A percentile compares a stretch with the other conserved stretches of the same genome.
phyloP scores from a whole-genome alignment of 1,140 invertebrate genomes.

The Nasonia giraulti region DNA sequence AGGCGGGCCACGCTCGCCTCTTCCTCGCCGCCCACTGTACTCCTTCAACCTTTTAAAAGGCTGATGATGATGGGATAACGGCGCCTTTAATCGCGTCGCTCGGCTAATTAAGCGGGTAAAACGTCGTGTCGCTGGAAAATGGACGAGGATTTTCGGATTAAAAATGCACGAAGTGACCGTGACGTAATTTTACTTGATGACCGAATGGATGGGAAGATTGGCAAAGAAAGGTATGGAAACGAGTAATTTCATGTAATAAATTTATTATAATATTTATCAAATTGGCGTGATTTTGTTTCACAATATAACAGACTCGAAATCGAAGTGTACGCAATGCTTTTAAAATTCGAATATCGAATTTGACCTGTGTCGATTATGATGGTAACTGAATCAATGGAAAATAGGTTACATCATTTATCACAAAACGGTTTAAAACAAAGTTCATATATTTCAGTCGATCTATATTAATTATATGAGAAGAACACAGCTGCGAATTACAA shows the following conservation, averaged over 20 bases:
- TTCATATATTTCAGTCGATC: not conserved
- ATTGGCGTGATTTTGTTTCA: not conserved
- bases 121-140: not conserved
- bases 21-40: not conserved
- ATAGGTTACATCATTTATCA: not conserved
- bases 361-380: not conserved
- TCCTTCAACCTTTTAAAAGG: not conserved
- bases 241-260: constrained; percentile 16
- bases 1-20: constrained; percentile 7
- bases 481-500: constrained; percentile 7
- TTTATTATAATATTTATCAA: constrained; percentile 41
- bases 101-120: constrained; percentile 14
- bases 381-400: not conserved
- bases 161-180: not conserved
- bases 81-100: not conserved
- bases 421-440: not conserved
- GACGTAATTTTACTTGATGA: not conserved
- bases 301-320: not conserved
- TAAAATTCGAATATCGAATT: constrained; percentile 1
- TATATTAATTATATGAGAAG: not conserved
- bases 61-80: not conserved
- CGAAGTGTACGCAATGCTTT: not conserved
- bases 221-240: too few relatives aligned
- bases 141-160: not conserved
- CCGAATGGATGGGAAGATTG: too few relatives aligned